Percentiles rank a stretch among this genome's conserved stretches.
phyloP scores from a whole-genome alignment of 2,888 invertebrate genomes.

The Cephus runcator region DNA sequence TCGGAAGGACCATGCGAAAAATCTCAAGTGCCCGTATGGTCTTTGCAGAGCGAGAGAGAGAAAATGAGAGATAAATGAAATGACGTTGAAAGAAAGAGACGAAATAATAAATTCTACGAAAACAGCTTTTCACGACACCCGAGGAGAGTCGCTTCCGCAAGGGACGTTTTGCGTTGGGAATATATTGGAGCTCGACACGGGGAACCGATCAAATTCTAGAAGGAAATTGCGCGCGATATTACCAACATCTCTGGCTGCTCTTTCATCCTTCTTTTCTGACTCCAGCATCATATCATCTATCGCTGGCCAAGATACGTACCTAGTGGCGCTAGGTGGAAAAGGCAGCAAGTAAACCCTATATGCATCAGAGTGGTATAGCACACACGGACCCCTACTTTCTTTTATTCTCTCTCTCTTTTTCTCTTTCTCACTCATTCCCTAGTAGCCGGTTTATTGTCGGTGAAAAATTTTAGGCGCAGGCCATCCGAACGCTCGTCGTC shows the following conservation, averaged over 20 bases:
- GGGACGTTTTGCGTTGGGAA: conserved; percentile 45
- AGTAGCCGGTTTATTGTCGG: conserved; percentile 7
- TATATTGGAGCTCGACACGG: conserved; percentile 49
- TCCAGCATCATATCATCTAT: background rate
- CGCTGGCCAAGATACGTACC: conserved; percentile 8
- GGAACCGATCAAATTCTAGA: conserved; percentile 53
- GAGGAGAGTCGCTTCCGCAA: background rate
- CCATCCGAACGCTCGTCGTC: conserved; percentile 18
- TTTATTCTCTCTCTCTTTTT: background rate
- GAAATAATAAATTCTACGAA: background rate
- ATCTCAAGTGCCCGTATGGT: background rate
- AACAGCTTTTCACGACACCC: background rate
- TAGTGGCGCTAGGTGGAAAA: background rate
- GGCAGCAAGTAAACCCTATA: background rate
- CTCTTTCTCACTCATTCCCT: background rate
- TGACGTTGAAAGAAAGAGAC: background rate
- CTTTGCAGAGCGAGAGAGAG: background rate
- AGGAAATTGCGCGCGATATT: conserved; percentile 58
- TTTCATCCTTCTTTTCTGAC: background rate
- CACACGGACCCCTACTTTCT: background rate
- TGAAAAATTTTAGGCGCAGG: conserved; percentile 18
- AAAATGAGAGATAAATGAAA: background rate
- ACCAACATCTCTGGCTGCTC: conserved; percentile 38
- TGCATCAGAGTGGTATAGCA: background rate
- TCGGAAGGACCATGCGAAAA: background rate